Base-by-base conservation (phyloP, 2,113 vertebrate species). In the Heloderma charlesbogerti region DNA sequence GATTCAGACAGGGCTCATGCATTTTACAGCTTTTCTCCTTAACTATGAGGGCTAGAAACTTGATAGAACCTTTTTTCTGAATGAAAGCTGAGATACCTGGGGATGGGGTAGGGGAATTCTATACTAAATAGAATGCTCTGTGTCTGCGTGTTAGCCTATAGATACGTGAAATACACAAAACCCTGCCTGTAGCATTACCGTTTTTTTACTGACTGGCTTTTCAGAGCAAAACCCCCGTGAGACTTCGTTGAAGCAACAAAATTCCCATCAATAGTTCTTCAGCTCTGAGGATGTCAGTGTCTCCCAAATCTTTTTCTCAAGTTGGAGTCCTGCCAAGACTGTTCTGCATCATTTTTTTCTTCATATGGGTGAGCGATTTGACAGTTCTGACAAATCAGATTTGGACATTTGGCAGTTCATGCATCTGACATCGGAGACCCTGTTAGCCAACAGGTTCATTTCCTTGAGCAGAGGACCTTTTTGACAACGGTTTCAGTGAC, bases 291-390 rank as follows among this genome's bases (percentile, higher is more conserved):
- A 48, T 48, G 29, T 75, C 9, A 1, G 40, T 66, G 48, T 37
- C 51, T 89, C 13, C 27, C 71, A 57, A 57, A 10, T 69, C n/a
- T 34, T 34, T 92, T 22, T 88, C 27, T 87, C 16, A 79, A 89
- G 5, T 69, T 71, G 88, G 80, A 84, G 34, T 45, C 71, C 10
- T 12, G 60, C 29, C 82, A 80, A 69, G 71, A 31, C 27, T 27
- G 0, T 45, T 93, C 88, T 80, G 81, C 60, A 51, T 69, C 71
- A 86, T 3, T 63, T 15, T 91, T 51, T 79, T 93, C 89, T 43
- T 31, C 29, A 1, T 83, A 37, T 80, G 48, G 12, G 20, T 60
- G 57, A 82, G 83, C 85, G 4, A 90, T 72, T 75, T 85, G 57
- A 29, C 6, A 48, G 0, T 69, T 29, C 57, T 22, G 54, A 71